Evolutionary conservation across 2,797 vertebrate genomes (phyloP), one percentile per base, ranked within the genome.

Genomic region (Melanogrammus aeglefinus): DNA sequence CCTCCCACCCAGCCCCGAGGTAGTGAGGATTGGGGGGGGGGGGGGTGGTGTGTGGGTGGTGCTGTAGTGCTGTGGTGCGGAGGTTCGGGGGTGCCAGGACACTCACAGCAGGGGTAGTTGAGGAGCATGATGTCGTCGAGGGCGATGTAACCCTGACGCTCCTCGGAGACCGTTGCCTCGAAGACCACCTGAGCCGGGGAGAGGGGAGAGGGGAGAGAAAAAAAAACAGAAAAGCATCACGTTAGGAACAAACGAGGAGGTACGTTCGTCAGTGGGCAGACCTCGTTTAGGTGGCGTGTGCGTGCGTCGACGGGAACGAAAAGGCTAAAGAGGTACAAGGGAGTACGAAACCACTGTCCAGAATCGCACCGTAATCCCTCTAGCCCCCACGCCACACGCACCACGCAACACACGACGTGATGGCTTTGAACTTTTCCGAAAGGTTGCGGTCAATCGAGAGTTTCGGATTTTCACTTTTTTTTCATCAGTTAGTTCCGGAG

Each of bases 51-150:
- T 88, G 85, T 87, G 80, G 27, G 72, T 70, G 78, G 10, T 10
- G 70, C 74, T 39, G 18, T 66, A 77, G 78, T 14, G 39, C 41
- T 39, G 18, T 66, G 78, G 78, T 14, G 39, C 38, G 72, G 18
- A 57, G 78, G 78, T 14, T 36, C 38, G 72, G 16, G 27, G 75
- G 82, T 13, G 10, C 69, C 69, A 63, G 6, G 57, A 7, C 90
- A 93, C 91, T 93, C 90, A 92, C 92, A 92, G 41, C 91, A 91
- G 74, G 91, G 91, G 86, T 91, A 92, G 91, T 96, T 98, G 86
- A 98, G 92, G 81, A 98, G 94, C 87, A 97, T 88, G 76, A 98
- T 96, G 90, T 99, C 96, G 83, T 99, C 97, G 91, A 99, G 88
- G 77, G 96, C 97, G 2, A 98, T 94, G 90, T 97, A 99, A 72